Conservation (phyloP, 2,888 invertebrate species). For the Polylopha cassiicola region DNA sequence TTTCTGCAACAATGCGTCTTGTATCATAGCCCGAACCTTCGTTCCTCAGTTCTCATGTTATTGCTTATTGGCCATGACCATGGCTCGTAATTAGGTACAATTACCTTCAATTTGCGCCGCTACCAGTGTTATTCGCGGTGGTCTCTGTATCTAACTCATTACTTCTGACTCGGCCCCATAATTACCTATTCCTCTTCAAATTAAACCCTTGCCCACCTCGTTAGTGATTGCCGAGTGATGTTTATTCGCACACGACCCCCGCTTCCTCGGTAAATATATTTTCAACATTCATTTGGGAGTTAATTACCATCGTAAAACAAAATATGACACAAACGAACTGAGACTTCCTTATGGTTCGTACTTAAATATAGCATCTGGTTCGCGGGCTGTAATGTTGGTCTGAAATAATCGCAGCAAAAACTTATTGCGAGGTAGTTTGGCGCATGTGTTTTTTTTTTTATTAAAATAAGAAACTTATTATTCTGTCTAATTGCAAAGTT, state of each 20-base stretch:
- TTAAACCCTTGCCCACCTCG: constrained; percentile 42
- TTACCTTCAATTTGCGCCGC: constrained; percentile 72
- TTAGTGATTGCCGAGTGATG: constrained; percentile 40
- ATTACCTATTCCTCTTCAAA: constrained; percentile 62
- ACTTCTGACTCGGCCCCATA: constrained; percentile 37
- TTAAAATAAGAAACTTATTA: constrained; percentile 42
- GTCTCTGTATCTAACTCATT: constrained; percentile 53
- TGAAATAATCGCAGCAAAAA: constrained; percentile 20
- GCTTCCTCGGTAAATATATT: constrained; percentile 14
- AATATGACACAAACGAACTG: constrained; percentile 20
- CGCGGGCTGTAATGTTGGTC: constrained; percentile 27
- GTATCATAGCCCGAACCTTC: constrained; percentile 45
- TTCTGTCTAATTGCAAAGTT: constrained; percentile 71
- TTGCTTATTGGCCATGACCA: constrained; percentile 76
- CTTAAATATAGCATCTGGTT: constrained; percentile 42
- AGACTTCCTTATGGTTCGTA: constrained; percentile 19
- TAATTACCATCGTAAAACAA: constrained; percentile 20
- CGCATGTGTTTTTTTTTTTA: constrained; percentile 47
- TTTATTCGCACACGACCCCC: constrained; percentile 22
- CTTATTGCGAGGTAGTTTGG: constrained; percentile 33
- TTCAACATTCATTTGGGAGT: constrained; percentile 8
- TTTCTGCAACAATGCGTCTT: constrained; percentile 27
- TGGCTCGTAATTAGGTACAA: constrained; percentile 72
- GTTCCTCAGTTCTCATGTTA: constrained; percentile 58
- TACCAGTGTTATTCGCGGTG: constrained; percentile 62